These are phyloP conservation scores for Ophion obscuratus DNA, from an alignment of 2,888 invertebrate genomes.

Conservation along the genomic window DNA sequence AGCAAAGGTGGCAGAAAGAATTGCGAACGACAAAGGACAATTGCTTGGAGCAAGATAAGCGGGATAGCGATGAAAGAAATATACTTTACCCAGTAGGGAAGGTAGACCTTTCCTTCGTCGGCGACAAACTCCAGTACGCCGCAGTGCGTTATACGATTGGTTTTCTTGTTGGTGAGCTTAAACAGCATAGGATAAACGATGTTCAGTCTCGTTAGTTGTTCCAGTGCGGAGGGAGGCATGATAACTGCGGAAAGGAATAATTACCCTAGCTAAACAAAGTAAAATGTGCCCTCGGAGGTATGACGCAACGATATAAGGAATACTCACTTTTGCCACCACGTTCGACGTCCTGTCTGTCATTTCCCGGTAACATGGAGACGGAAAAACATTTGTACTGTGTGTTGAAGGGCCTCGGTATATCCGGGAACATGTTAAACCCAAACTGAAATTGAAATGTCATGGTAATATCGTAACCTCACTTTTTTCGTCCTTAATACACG, in stretches of 20 bases:
- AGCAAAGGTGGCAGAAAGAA: too few relatives aligned
- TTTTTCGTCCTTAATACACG: background rate
- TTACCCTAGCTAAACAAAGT: conserved; percentile 15
- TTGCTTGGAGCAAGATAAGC: conserved; percentile 7
- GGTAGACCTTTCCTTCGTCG: conserved; percentile 98
- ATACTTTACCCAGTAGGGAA: conserved; percentile 96
- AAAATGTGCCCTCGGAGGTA: background rate
- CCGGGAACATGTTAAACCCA: conserved; percentile 95
- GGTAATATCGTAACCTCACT: conserved; percentile 68
- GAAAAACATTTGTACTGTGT: conserved; percentile 96
- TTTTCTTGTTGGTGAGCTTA: conserved; percentile 95
- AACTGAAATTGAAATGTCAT: conserved; percentile 88
- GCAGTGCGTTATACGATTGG: conserved; percentile 95
- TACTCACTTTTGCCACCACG: conserved; percentile 96
- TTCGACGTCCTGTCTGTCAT: conserved; percentile 97
- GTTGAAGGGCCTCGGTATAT: conserved; percentile 92
- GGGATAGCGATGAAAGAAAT: conserved; percentile 15
- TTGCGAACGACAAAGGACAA: background rate
- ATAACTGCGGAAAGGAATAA: conserved; percentile 89
- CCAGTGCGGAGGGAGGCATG: conserved; percentile 98
- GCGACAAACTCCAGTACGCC: conserved; percentile 99
- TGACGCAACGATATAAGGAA: conserved; percentile 4
- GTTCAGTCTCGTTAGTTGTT: conserved; percentile 95
- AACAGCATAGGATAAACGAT: conserved; percentile 99
- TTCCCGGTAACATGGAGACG: conserved; percentile 97